Evolutionary conservation across 2,797 vertebrate genomes (phyloP), one percentile per base, ranked within the genome.

Genomic region (Acrossocheilus wenchowensis): DNA sequence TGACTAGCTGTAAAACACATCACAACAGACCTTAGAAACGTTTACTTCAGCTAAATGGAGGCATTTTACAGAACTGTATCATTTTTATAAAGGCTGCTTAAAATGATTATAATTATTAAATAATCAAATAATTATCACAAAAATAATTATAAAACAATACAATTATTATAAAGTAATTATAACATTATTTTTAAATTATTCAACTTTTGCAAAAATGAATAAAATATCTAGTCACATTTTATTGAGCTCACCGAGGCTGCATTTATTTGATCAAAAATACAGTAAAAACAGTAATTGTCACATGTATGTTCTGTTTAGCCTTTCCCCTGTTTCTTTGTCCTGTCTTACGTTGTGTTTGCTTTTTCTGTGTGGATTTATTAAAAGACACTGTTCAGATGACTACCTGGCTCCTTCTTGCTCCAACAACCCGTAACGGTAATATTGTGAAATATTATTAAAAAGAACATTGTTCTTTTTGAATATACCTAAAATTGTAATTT

Each of bases 1-100:
- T 99, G 98, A 93, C 98, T 99, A 79, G 98, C 98, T 99, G 94
- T 87, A 96, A 90, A 87, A 90, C 86, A 54, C 87, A 50, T 2
- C 5, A 26, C 60, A 12, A 43, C 23, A 74, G 14, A 66, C 17
- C 14, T 52, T 36, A 72, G 21, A 23, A 15, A 34, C 1, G 15
- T 54, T 52, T 52, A 12, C 66, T n/a, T 54, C 62, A 71, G 14
- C 17, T 15, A 23, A 71, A 78, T 57, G 1, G 6, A 34, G 11
- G 50, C 34, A 57, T 54, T 54, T 57, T 19, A 43, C 26, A 66
- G 14, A 64, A 43, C 2, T 19, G 7, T 10, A 11, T 2, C 12
- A 26, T 79, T 26, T 62, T 41, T 72, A 43, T 43, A 43, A 41
- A 72, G 66, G 60, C 60, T 62, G 14, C n/a, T 4, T 12, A 26